Evolutionary conservation across 2,888 invertebrate species (phyloP).

Genomic region (Bombylius discolor): DNA sequence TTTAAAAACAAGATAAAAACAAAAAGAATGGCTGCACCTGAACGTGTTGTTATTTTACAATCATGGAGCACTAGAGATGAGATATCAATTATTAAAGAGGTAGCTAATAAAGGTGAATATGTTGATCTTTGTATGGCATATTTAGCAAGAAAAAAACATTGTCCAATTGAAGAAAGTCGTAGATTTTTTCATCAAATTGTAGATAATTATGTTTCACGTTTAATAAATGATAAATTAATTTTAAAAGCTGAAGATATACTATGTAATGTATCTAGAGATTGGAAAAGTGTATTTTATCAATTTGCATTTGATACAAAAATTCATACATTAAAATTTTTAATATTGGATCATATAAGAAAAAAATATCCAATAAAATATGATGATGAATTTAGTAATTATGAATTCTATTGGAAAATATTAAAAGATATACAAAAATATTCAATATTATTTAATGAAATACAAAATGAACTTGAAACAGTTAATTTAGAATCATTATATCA

Average conservation of each 20-base stretch:
- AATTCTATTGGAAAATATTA: conserved; percentile 28
- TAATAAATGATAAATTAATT: conserved; percentile 29
- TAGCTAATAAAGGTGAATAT: conserved; percentile 35
- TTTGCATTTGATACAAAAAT: conserved; percentile 47
- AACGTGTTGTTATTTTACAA: conserved; percentile 26
- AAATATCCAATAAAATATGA: conserved; percentile 30
- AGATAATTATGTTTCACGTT: conserved; percentile 28
- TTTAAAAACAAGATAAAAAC: neutral
- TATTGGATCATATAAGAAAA: conserved; percentile 50
- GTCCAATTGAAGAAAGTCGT: conserved; percentile 19
- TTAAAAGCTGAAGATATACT: conserved; percentile 29
- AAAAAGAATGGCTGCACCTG: neutral
- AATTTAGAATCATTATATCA: conserved; percentile 30
- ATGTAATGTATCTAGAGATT: conserved; percentile 28
- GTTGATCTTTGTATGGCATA: conserved; percentile 30
- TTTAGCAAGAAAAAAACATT: conserved; percentile 22
- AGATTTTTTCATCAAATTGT: conserved; percentile 32
- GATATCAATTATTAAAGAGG: conserved; percentile 17
- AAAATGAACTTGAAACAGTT: conserved; percentile 20
- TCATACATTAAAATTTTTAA: conserved; percentile 48
- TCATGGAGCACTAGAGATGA: conserved; percentile 31
- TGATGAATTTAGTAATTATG: conserved; percentile 21
- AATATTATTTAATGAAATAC: conserved; percentile 13
- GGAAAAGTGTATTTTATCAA: conserved; percentile 30
- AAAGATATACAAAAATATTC: conserved; percentile 21